These are phyloP conservation scores for Drosophila macrospina DNA, from an alignment of 2,888 invertebrate genomes.

Conservation along the genomic window DNA sequence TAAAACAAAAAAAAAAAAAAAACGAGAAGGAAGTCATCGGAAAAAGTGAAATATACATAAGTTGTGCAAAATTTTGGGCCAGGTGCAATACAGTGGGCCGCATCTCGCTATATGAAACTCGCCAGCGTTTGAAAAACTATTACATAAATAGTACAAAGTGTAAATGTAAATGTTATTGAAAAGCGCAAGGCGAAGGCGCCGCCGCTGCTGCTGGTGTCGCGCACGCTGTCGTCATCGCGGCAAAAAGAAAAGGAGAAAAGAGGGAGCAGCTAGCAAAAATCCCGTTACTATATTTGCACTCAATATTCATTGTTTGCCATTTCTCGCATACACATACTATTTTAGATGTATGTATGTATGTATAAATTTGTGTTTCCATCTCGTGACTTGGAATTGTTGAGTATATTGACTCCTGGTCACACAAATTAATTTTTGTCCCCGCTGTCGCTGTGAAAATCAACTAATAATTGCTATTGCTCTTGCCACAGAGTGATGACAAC, in stretches of 20 bases:
- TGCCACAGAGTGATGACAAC: slow-evolving; percentile 25
- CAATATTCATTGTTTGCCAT: slow-evolving; percentile 56
- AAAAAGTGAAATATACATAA: slow-evolving; percentile 69
- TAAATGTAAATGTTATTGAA: slow-evolving; percentile 80
- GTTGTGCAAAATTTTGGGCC: slow-evolving; percentile 43
- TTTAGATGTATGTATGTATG: slow-evolving; percentile 6
- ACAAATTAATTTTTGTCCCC: slow-evolving; percentile 56
- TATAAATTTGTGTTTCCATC: slow-evolving; percentile 46
- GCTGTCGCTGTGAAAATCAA: slow-evolving; percentile 61
- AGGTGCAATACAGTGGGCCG: slow-evolving; percentile 48
- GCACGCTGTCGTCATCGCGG: slow-evolving; percentile 78
- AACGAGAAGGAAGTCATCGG: slow-evolving; percentile 53
- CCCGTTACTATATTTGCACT: slow-evolving; percentile 63
- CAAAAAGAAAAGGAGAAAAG: slow-evolving; percentile 57
- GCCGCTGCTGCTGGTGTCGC: slow-evolving; percentile 56
- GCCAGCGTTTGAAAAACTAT: slow-evolving; percentile 70
- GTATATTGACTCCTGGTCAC: slow-evolving; percentile 63
- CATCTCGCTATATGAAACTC: slow-evolving; percentile 52
- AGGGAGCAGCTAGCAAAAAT: slow-evolving; percentile 56
- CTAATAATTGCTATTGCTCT: slow-evolving; percentile 64
- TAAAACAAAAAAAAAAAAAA: slow-evolving; percentile 69
- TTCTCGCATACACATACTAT: slow-evolving; percentile 36
- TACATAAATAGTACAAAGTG: slow-evolving; percentile 78
- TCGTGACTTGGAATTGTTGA: slow-evolving; percentile 65
- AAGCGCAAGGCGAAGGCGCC: slow-evolving; percentile 67